These are phyloP conservation scores for Ctenosaura bakeri DNA, from an alignment of 2,797 vertebrate species.

Conservation along the genomic window DNA sequence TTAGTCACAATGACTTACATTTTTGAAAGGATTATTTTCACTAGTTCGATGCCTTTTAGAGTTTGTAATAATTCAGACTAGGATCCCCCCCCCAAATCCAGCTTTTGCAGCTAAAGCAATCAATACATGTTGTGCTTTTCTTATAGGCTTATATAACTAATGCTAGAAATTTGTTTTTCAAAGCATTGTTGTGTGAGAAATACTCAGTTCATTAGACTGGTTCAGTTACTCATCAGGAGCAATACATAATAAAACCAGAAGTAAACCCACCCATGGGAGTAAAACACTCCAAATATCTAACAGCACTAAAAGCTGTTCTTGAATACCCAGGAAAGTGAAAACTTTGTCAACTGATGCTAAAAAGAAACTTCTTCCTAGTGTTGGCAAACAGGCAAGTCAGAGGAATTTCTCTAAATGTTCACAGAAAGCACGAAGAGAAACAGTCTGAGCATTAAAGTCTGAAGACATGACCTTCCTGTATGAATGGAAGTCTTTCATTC, in stretches of 20 bases:
- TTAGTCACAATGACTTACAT: conserved; percentile 20
- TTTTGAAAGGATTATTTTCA: conserved; percentile 40
- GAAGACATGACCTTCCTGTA: too few species aligned
- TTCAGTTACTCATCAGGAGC: background rate
- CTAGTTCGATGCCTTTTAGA: conserved; percentile 20
- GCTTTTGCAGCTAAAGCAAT: background rate
- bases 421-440: too few species aligned
- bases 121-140: background rate
- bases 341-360: background rate
- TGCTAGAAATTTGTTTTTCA: background rate
- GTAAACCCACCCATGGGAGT: background rate
- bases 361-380: background rate
- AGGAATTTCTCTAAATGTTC: too few species aligned
- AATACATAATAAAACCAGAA: background rate
- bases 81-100: background rate
- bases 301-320: background rate
- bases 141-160: background rate
- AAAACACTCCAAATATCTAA: background rate
- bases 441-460: too few species aligned
- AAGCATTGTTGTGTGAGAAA: background rate
- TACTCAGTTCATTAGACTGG: background rate
- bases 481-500: too few species aligned
- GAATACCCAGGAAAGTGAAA: background rate
- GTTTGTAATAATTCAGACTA: conserved; percentile 8
- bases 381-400: background rate